These are phyloP conservation scores for Calcarius lapponicus DNA, from an alignment of 2,797 vertebrate genomes.

Conservation along the genomic window DNA sequence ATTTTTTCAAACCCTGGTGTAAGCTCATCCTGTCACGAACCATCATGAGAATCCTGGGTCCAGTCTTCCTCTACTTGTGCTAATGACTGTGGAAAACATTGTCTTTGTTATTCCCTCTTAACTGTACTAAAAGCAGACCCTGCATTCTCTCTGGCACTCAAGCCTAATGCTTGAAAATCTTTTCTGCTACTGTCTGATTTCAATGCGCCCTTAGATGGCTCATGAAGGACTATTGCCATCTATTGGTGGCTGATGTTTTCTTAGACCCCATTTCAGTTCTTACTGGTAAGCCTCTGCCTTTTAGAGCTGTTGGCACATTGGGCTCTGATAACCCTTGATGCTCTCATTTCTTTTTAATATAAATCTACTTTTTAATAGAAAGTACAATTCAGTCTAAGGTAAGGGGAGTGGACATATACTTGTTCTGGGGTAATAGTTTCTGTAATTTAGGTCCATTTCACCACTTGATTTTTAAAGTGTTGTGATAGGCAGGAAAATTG, in stretches of 20 bases:
- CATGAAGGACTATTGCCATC: conserved; percentile 21
- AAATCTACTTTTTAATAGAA: not conserved
- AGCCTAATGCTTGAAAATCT: not conserved
- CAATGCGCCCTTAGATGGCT: not conserved
- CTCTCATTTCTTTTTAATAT: not conserved
- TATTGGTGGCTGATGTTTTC: conserved; percentile 6
- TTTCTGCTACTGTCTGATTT: not conserved
- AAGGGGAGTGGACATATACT: not conserved
- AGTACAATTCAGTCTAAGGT: not conserved
- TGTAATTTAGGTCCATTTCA: not conserved
- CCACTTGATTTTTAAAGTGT: not conserved
- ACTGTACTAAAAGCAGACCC: not conserved
- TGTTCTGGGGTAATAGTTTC: not conserved
- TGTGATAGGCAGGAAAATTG: not conserved
- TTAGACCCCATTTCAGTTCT: not conserved
- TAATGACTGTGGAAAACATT: not conserved
- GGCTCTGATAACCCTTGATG: not conserved
- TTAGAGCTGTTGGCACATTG: not conserved
- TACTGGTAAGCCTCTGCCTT: not conserved
- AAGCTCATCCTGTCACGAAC: accelerated
- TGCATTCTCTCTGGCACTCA: not conserved
- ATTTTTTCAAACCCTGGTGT: not conserved
- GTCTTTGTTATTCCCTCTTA: not conserved
- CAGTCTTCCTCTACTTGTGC: not conserved
- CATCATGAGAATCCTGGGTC: not conserved